Evolutionary conservation across 53 echinoderm and acorn worm species (phyloP).

Genomic region (Hippasteria phrygiana): DNA sequence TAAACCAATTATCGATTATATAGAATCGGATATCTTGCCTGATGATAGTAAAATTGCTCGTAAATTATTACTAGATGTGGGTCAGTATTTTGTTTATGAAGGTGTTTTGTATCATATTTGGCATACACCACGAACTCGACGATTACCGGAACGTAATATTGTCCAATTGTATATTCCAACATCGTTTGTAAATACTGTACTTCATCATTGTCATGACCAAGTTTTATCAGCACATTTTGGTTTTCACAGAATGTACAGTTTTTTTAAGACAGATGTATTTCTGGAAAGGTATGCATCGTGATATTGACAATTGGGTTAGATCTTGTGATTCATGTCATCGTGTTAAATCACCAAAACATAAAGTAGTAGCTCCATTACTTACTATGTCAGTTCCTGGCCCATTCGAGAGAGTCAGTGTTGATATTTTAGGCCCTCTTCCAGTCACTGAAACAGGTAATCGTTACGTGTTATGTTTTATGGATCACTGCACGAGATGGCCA

Average conservation of each 20-base stretch:
- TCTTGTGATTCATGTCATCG: constrained; percentile 8
- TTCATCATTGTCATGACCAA: constrained; percentile 33
- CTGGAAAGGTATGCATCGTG: constrained; percentile 9
- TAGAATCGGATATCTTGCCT: constrained; percentile 39
- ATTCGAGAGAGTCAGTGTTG: constrained; percentile 23
- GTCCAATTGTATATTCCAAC: constrained; percentile 19
- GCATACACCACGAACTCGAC: constrained; percentile 26
- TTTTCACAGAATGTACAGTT: constrained; percentile 15
- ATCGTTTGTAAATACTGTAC: constrained; percentile 11
- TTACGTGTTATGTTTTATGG: constrained; percentile 33
- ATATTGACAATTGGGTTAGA: constrained; percentile 31
- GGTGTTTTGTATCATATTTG: constrained; percentile 26
- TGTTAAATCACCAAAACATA: constrained; percentile 3
- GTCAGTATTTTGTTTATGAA: constrained; percentile 5
- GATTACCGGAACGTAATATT: constrained; percentile 7
- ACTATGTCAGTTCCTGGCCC: constrained; percentile 3
- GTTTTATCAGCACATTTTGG: constrained; percentile 35
- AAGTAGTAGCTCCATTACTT: constrained; percentile 6
- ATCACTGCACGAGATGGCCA: constrained; percentile 25
- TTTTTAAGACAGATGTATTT: constrained; percentile 17
- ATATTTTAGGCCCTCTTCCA: constrained; percentile 33
- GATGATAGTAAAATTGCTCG: constrained; percentile 36
- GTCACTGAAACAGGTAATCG: constrained; percentile 28
- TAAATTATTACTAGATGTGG: constrained; percentile 26
- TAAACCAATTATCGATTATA: constrained; percentile 19